Evolutionary conservation across 2,113 vertebrate species (phyloP), one percentile per base, ranked within the genome.

Genomic region (Tonatia bakeri): DNA sequence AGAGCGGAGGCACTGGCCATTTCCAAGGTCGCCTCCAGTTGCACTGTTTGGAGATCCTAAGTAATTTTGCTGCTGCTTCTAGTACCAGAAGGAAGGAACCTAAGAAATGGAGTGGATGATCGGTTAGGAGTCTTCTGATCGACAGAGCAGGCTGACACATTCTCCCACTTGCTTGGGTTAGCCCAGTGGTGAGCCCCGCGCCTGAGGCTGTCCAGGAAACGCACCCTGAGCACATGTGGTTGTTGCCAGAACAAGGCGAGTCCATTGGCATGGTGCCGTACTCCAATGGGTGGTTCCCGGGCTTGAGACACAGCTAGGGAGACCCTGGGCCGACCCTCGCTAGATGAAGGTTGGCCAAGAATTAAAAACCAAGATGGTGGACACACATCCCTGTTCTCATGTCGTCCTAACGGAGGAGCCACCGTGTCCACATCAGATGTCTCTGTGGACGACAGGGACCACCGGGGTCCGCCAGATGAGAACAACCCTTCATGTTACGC

Each of bases 271-370:
- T 28, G 2, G 31, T 50, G 52, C 59, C 20, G 19, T 64, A 31
- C 64, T 20, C 87, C 15, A 0, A 5, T 0, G 0, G 61, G 16
- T 13, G 11, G 7, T 28, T 24, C 50, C 24, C n/a, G 33, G 67
- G 45, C 24, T 13, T 31, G 54, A 47, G 14, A 20, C 80, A 10
- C 0, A 5, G 24, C 16, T 36, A 0, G 0, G 9, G 14, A 0
- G 13, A 43, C 24, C 54, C 16, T 28, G 9, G 2, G 43, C 28
- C 13, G 24, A 16, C 1, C 9, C 5, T 61, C 47, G 43, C 69
- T 40, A 26, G 19, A 10, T 20, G n/a, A 28, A 59, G 17, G 14
- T 33, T 31, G 19, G 12, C 54, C 87, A 45, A 7, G 40, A 33
- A 20, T 64, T 9, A 52, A 56, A 88, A 16, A 1, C 61, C 47